Base-by-base conservation (phyloP, 2,888 invertebrate species). In the Oscheius sp. region DNA sequence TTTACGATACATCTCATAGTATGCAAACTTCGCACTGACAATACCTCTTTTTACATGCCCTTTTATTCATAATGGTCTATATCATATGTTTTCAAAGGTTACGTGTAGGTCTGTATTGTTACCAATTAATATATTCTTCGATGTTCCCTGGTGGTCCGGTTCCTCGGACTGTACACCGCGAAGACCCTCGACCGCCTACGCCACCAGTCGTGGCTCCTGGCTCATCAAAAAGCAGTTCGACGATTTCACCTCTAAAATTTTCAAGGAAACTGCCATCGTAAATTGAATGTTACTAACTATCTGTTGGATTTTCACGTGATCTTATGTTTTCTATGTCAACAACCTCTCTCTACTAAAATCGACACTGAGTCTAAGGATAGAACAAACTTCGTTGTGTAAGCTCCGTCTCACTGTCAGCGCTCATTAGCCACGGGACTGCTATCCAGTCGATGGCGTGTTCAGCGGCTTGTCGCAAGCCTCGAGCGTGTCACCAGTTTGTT, bases 401-500 rank as follows among this genome's bases (percentile, higher is more conserved):
- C 8, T 36, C 36, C 8, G 36, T 36, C 8, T 36, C 36, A 8
- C 8, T 36, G 36, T 9, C 14, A 14, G 8, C 36, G 36, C 14
- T 14, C 36, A 36, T n/a, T n/a, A n/a, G n/a, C n/a, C n/a, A n/a
- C n/a, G 54, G 32, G 5, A n/a, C 44, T 59, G 44, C 44, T 44
- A 57, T 36, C 57, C 9, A 28, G 28, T 44, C 44, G 17, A 32
- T 44, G 59, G 59, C 59, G 41, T 59, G 59, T 59, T 59, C 59
- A 59, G 59, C 44, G 59, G 59, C 59, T 59, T 59, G 59, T 59
- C 59, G 59, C 59, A 59, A 59, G 59, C 59, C 30, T 44, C 41
- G 59, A 49, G 62, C 49, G 62, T 62, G 47, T 62, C 62, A 49
- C 49, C 49, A 65, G 67, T 67, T 67, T 67, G 67, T 67, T 67